Evolutionary conservation across 1,140 invertebrate species (phyloP).

Genomic region (Plectrocnemia conspersa): DNA sequence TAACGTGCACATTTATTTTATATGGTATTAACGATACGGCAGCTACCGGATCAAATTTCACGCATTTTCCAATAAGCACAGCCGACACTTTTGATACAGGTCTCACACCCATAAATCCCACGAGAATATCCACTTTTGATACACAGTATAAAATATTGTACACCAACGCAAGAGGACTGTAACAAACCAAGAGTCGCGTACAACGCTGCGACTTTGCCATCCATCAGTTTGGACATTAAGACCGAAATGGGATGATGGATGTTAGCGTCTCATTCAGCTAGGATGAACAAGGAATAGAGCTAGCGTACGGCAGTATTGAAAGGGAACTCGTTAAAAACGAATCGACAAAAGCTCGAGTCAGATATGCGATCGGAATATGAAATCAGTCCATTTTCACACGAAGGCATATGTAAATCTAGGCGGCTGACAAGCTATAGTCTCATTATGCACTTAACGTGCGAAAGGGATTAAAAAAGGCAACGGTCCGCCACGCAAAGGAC

Average conservation of each 20-base stretch:
- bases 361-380: neutral
- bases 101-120: too few species aligned
- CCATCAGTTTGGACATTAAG: neutral
- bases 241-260: slow-evolving; percentile 23
- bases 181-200: neutral
- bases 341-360: too few species aligned
- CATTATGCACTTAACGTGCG: neutral
- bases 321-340: slow-evolving; percentile 17
- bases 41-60: too few species aligned
- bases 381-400: slow-evolving; percentile 1
- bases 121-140: too few species aligned
- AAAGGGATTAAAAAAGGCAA: too few species aligned
- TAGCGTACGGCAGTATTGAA: slow-evolving; percentile 24
- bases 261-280: neutral
- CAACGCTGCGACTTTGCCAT: neutral
- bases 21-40: too few species aligned
- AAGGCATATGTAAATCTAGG: neutral
- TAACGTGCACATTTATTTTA: too few species aligned
- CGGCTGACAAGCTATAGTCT: neutral
- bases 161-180: too few species aligned
- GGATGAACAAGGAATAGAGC: too few species aligned
- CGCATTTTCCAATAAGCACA: too few species aligned
- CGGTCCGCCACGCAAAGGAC: neutral
- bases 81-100: too few species aligned
- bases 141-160: too few species aligned